phyloP scores from a whole-genome alignment of 2,113 vertebrate genomes.

The Tretioscincus oriximinensis region DNA sequence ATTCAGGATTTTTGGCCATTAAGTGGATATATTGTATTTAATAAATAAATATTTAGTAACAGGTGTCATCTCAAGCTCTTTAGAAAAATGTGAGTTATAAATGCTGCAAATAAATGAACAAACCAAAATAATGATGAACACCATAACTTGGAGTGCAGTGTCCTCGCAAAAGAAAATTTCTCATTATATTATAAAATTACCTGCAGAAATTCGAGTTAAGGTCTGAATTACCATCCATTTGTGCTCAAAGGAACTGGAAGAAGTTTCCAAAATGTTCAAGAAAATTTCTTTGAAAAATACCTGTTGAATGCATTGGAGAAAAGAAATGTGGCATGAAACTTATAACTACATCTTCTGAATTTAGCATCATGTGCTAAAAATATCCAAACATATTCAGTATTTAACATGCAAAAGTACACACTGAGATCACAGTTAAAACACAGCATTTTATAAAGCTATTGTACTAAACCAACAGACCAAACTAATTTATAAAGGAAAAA shows the following conservation, averaged over 20 bases:
- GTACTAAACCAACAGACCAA: neutral
- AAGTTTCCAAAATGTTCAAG: constrained; percentile 95
- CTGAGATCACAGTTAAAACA: too few relatives aligned
- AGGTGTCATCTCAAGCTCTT: too few relatives aligned
- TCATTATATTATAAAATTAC: constrained; percentile 64
- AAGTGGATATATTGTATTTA: too few relatives aligned
- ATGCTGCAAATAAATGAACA: too few relatives aligned
- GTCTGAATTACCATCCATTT: constrained; percentile 99
- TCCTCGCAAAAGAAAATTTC: neutral
- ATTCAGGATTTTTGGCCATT: too few relatives aligned
- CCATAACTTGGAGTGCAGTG: too few relatives aligned
- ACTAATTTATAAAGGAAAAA: neutral
- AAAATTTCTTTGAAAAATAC: constrained; percentile 99
- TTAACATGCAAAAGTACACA: neutral
- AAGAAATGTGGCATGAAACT: neutral
- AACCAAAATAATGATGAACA: too few relatives aligned
- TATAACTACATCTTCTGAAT: neutral
- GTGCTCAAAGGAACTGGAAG: constrained; percentile 96
- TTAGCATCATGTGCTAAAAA: neutral
- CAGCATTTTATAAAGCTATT: too few relatives aligned
- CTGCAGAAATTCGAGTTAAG: constrained; percentile 96
- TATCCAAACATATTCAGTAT: neutral
- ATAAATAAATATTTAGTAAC: too few relatives aligned
- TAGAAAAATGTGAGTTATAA: too few relatives aligned
- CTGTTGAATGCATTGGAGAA: constrained; percentile 66